Percentiles rank a stretch among this genome's conserved stretches.
phyloP scores from a whole-genome alignment of 1,140 invertebrate species.

The Paraescarpia echinospica region DNA sequence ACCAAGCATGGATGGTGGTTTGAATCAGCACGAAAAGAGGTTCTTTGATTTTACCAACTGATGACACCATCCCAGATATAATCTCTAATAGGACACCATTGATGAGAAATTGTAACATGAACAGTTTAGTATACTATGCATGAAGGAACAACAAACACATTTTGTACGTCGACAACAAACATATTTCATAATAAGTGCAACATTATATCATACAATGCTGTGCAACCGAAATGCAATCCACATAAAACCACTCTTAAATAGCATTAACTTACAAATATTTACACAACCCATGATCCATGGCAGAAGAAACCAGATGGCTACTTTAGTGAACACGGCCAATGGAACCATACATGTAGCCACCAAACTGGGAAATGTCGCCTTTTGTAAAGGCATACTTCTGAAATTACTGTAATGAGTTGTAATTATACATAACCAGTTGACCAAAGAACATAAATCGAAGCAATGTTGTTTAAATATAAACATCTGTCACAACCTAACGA shows the following conservation, averaged over 20 bases:
- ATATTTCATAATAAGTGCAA: neutral
- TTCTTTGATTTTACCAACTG: no score
- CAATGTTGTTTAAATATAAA: neutral
- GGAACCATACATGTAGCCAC: neutral
- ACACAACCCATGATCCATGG: neutral
- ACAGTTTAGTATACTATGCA: neutral
- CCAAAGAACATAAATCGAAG: neutral
- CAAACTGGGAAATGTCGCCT: neutral
- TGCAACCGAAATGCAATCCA: neutral
- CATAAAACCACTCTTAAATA: constrained; percentile 1
- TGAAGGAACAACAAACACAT: neutral
- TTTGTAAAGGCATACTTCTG: neutral
- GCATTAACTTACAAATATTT: neutral
- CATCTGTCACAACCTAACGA: neutral
- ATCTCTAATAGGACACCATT: neutral
- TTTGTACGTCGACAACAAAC: neutral
- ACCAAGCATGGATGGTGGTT: no score
- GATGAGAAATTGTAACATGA: neutral
- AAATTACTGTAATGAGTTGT: neutral
- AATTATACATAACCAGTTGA: neutral
- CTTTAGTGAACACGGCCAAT: neutral
- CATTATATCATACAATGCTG: neutral
- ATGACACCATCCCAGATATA: neutral
- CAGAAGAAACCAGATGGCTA: neutral
- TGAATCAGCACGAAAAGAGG: no score